These are phyloP conservation scores for Sesia bembeciformis DNA, from an alignment of 2,888 invertebrate genomes.

Conservation along the genomic window DNA sequence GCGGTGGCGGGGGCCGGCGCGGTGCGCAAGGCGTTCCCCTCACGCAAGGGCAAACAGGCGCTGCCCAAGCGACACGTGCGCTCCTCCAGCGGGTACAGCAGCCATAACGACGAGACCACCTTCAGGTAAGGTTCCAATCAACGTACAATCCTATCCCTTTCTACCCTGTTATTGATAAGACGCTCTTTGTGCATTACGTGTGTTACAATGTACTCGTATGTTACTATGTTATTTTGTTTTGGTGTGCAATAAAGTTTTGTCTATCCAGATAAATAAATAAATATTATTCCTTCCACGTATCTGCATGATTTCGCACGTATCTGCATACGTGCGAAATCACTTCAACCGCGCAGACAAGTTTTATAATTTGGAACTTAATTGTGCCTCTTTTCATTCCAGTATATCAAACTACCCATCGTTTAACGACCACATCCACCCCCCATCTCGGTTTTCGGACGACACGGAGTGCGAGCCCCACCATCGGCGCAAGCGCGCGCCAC, in stretches of 20 bases:
- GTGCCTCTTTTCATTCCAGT: conserved; percentile 50
- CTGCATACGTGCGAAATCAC: no score
- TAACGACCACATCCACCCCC: conserved; percentile 89
- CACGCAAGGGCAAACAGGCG: conserved; percentile 79
- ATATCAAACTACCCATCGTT: conserved; percentile 86
- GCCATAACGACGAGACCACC: conserved; percentile 89
- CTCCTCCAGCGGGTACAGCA: conserved; percentile 86
- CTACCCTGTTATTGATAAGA: no score
- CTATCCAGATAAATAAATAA: no score
- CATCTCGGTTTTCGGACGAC: conserved; percentile 89
- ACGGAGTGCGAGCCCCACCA: conserved; percentile 75
- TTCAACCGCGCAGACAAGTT: no score
- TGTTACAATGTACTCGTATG: no score
- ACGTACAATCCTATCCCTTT: not conserved
- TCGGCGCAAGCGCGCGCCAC: conserved; percentile 51
- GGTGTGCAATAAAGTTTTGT: no score
- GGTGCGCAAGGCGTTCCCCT: conserved; percentile 76
- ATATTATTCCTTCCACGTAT: no score
- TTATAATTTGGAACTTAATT: no score
- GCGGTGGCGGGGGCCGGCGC: conserved; percentile 71
- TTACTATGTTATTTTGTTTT: no score
- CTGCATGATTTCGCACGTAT: no score
- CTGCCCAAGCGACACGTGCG: conserved; percentile 82
- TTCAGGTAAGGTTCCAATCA: conserved; percentile 75
- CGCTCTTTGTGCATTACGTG: no score